Conservation (phyloP, 2,888 invertebrate genomes). For the Chloroclystis v-ata region DNA sequence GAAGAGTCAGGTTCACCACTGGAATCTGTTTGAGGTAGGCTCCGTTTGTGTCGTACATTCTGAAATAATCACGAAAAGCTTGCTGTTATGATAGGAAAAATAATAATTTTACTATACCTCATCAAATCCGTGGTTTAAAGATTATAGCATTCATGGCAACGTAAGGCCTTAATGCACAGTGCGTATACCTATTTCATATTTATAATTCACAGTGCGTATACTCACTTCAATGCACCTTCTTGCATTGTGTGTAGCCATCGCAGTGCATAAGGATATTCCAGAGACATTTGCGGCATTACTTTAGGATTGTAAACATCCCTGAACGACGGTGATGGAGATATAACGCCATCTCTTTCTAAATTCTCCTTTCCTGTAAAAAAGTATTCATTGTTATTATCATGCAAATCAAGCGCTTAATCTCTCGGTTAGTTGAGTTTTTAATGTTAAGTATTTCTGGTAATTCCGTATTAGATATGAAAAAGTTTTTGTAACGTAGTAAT, state of each 20-base stretch:
- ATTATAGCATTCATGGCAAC: too few species aligned
- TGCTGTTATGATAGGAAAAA: background rate
- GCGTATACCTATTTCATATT: too few species aligned
- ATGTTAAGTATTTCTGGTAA: too few species aligned
- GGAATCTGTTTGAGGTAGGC: conserved; percentile 43
- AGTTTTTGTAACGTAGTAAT: too few species aligned
- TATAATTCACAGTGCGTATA: background rate
- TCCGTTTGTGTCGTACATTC: conserved; percentile 46
- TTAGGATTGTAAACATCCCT: conserved; percentile 42
- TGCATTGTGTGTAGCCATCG: conserved; percentile 48
- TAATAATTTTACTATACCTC: background rate
- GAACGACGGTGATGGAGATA: conserved; percentile 33
- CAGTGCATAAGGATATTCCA: conserved; percentile 41
- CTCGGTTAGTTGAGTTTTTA: too few species aligned
- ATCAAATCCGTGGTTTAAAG: too few species aligned
- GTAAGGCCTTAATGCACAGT: too few species aligned
- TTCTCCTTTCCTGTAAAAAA: conserved; percentile 39
- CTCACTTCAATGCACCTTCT: conserved; percentile 45
- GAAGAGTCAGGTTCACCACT: conserved; percentile 45
- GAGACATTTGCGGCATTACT: conserved; percentile 37
- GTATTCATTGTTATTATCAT: too few species aligned
- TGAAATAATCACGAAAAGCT: conserved; percentile 22
- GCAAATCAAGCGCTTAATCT: too few species aligned
- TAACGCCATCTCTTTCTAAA: conserved; percentile 36
- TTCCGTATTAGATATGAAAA: too few species aligned